These are phyloP conservation scores for Conomelus anceps DNA, from an alignment of 2,888 invertebrate species.

Conservation along the genomic window DNA sequence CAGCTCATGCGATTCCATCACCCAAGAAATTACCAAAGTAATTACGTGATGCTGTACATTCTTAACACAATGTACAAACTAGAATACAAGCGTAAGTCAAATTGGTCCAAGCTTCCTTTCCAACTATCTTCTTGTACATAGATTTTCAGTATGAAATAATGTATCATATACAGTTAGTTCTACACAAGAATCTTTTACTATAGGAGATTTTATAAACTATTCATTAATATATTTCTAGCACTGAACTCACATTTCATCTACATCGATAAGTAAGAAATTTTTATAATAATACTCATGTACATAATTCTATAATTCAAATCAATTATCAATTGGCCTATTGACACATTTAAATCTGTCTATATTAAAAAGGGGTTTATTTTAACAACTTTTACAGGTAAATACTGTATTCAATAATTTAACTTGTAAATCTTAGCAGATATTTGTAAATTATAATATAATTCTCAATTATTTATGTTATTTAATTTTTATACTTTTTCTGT, in stretches of 20 bases:
- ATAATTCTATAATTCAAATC: neutral
- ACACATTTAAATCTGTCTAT: neutral
- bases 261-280: neutral
- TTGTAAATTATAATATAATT: neutral
- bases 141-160: no score
- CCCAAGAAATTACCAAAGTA: conserved; percentile 2
- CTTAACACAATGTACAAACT: no score
- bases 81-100: neutral
- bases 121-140: neutral
- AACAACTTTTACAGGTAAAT: neutral
- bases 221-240: neutral
- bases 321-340: neutral
- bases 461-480: neutral
- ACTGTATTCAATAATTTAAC: neutral
- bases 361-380: neutral
- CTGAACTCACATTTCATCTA: neutral
- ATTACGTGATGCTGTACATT: neutral
- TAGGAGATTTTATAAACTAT: neutral
- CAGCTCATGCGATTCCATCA: conserved; percentile 5
- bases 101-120: neutral
- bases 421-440: neutral
- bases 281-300: neutral
- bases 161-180: neutral
- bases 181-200: neutral
- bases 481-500: neutral